A percentile compares a stretch with the other conserved stretches of the same genome.
Evolutionary conservation across 2,797 vertebrate genomes (phyloP).

Genomic region (Semotilus atromaculatus): DNA sequence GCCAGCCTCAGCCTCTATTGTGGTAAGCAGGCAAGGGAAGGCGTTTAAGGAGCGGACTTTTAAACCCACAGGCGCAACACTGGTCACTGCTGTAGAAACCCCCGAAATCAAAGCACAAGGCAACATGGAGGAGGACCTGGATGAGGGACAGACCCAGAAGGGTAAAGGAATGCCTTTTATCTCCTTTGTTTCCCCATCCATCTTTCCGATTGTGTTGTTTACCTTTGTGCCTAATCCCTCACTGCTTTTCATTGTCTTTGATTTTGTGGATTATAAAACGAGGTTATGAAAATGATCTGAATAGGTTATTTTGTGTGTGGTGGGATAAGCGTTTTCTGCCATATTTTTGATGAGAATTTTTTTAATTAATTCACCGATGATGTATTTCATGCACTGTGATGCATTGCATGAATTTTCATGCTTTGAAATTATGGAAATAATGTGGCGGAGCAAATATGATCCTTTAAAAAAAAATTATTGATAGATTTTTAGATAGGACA

Average conservation of each 20-base stretch:
- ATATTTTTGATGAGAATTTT: background rate
- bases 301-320: background rate
- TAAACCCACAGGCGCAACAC: slow-evolving; percentile 51
- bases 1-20: slow-evolving; percentile 60
- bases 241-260: slow-evolving; percentile 44
- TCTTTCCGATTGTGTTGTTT: slow-evolving; percentile 52
- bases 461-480: background rate
- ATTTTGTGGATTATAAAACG: slow-evolving; percentile 47
- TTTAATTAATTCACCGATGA: background rate
- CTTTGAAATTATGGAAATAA: background rate
- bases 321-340: background rate
- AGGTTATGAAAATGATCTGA: slow-evolving; percentile 20
- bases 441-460: background rate
- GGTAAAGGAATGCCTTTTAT: slow-evolving; percentile 76
- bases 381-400: background rate
- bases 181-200: slow-evolving; percentile 15
- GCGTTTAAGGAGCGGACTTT: slow-evolving; percentile 43
- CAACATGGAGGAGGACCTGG: slow-evolving; percentile 98
- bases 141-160: slow-evolving; percentile 98
- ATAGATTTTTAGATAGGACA: slow-evolving; percentile 22
- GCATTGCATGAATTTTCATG: background rate
- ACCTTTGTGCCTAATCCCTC: slow-evolving; percentile 54
- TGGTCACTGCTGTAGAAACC: slow-evolving; percentile 52
- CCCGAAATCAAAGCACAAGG: slow-evolving; percentile 38
- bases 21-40: slow-evolving; percentile 52